Percentiles rank a stretch among this genome's conserved stretches.
Conservation (phyloP, 2,113 vertebrate species). For the Hoplias malabaricus region DNA sequence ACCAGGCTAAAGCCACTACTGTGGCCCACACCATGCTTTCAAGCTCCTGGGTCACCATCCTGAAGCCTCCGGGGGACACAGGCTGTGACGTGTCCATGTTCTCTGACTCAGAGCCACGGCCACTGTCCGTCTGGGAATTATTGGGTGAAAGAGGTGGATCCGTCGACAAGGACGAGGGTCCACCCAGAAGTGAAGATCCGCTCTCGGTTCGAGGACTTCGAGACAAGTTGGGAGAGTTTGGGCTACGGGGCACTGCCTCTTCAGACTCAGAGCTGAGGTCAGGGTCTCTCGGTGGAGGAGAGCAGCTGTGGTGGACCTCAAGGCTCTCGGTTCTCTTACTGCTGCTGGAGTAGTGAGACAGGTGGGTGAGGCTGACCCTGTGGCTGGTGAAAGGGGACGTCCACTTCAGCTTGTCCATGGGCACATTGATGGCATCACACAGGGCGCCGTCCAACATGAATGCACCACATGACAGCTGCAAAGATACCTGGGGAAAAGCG, state of each 20-base stretch:
- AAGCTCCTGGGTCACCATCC: slow-evolving; percentile 62
- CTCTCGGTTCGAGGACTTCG: slow-evolving; percentile 49
- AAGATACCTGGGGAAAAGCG: slow-evolving; percentile 75
- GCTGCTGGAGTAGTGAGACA: slow-evolving; percentile 60
- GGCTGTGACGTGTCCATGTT: slow-evolving; percentile 42
- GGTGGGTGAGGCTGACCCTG: slow-evolving; percentile 76
- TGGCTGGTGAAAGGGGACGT: slow-evolving; percentile 89
- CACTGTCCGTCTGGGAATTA: slow-evolving; percentile 22
- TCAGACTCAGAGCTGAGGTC: slow-evolving; percentile 43
- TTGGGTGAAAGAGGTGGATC: slow-evolving; percentile 45
- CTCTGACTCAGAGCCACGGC: slow-evolving; percentile 37
- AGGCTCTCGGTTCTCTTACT: slow-evolving; percentile 54
- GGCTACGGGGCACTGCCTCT: slow-evolving; percentile 23
- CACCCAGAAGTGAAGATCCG: slow-evolving; percentile 44
- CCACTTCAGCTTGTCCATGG: slow-evolving; percentile 94
- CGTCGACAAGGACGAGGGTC: slow-evolving; percentile 55
- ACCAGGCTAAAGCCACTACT: slow-evolving; percentile 89
- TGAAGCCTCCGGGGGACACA: neutral
- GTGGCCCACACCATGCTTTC: slow-evolving; percentile 92
- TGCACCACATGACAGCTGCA: slow-evolving; percentile 89
- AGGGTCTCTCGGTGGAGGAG: slow-evolving; percentile 37
- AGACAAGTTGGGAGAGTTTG: slow-evolving; percentile 45
- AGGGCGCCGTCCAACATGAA: slow-evolving; percentile 83
- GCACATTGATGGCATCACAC: slow-evolving; percentile 80
- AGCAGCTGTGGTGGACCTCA: slow-evolving; percentile 48